Base-by-base conservation (phyloP, 1,140 invertebrate species). In the Ceratosolen solmsi region DNA sequence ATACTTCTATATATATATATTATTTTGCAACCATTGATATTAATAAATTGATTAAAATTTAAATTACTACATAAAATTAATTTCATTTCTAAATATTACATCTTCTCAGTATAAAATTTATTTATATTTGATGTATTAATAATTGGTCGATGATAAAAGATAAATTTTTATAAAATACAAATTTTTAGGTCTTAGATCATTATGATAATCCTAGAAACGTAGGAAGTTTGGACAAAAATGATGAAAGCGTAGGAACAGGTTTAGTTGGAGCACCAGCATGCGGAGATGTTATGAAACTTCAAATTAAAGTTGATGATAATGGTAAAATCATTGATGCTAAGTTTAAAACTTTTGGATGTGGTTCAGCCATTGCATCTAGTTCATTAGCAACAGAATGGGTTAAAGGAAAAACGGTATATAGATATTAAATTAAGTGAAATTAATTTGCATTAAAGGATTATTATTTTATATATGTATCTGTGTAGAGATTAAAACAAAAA, bases 341-440 rank as follows among this genome's bases (percentile, higher is more conserved):
- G 91, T 99, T 99, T 88, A 99, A 99, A 92, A 99, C 99, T 20
- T 99, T 99, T 93, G 99, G 99, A 25, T 99, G 99, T 92, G 98
- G 98, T 30, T 99, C 98, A 65, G 99, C 99, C 7, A 99, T 99
- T 88, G 99, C 99, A 33, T 99, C 98, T 38, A 99, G 98, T 87
- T 99, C 98, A 20, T 92, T 99, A 83, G 99, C 98, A n/a, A 99
- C 99, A 30, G 99, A 99, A 93, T 99, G 98, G 99, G 96, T 99
- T 0, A 99, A 99, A 90, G 99, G 98, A 76, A 99, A 99, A 93
- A 97, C 97, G 27, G 96, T 96, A 84, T 5, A 7, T 71, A 54
- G 41, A 33, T 60, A 56, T 41, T 38, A 8, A 1, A 5, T 70
- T 9, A 71, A 15, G 3, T 36, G 3, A 17, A 36, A 27, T 27